Percentiles rank a stretch among this genome's conserved stretches.
These are phyloP conservation scores for Zaprionus nigranus DNA, from an alignment of 1,140 invertebrate genomes.

Conservation along the genomic window DNA sequence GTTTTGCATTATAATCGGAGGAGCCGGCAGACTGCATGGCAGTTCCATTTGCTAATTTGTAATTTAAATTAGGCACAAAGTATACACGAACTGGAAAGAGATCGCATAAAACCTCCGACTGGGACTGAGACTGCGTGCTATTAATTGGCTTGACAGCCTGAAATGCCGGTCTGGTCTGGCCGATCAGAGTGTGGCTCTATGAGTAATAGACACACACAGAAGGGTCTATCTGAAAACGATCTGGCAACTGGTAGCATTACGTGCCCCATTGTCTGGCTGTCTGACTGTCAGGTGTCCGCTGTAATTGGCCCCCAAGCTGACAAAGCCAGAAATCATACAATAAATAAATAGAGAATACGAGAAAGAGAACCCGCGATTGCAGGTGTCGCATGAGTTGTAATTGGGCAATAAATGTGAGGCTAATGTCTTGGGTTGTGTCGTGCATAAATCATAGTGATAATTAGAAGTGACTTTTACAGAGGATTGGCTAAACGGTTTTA, in stretches of 20 bases:
- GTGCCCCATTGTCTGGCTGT: slow-evolving; percentile 37
- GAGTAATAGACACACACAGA: slow-evolving; percentile 30
- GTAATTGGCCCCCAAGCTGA: slow-evolving; percentile 39
- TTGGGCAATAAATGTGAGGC: slow-evolving; percentile 50
- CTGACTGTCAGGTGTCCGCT: slow-evolving; percentile 45
- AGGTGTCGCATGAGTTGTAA: slow-evolving; percentile 64
- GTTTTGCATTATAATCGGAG: slow-evolving; percentile 63
- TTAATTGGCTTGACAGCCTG: slow-evolving; percentile 39
- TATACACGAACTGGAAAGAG: slow-evolving; percentile 10
- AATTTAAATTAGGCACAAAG: slow-evolving; percentile 59
- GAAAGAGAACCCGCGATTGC: slow-evolving; percentile 25
- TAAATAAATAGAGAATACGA: slow-evolving; percentile 26
- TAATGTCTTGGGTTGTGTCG: slow-evolving; percentile 44
- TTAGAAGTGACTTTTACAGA: slow-evolving; percentile 20
- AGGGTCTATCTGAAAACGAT: slow-evolving; percentile 16
- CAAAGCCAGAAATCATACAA: slow-evolving; percentile 31
- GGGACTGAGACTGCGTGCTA: slow-evolving; percentile 22
- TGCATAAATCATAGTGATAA: slow-evolving; percentile 54
- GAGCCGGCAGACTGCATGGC: slow-evolving; percentile 63
- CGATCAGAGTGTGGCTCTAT: slow-evolving; percentile 21
- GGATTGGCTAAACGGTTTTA: slow-evolving; percentile 19
- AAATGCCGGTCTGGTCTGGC: slow-evolving; percentile 9
- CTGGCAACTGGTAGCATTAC: slow-evolving; percentile 18
- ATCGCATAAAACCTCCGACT: slow-evolving; percentile 15
- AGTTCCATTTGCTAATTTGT: slow-evolving; percentile 67